Base-by-base conservation (phyloP, 2,888 invertebrate genomes). In the Sesamia inferens region DNA sequence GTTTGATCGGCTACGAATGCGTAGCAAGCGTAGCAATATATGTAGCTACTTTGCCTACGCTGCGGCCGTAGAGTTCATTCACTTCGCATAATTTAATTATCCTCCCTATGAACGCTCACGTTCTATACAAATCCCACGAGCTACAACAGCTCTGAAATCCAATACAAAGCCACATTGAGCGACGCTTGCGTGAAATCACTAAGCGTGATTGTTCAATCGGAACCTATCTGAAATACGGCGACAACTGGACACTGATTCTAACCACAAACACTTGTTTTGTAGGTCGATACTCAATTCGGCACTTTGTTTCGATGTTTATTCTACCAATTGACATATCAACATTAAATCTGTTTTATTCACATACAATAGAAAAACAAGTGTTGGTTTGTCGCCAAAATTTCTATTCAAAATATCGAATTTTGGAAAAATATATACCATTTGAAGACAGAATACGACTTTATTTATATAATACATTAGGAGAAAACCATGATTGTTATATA, bases 201-300 rank as follows among this genome's bases (percentile, higher is more conserved):
- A 31, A 65, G 13, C 74, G 24, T 71, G 64, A 77, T 77, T 82
- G 59, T 14, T 47, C 59, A 64, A 57, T 64, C 39, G n/a, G 24
- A 57, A 64, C 59, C 59, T 59, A 55, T 44, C 66, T 48, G 66
- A 76, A 69, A 70, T 68, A 62, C 48, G 51, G 31, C 24, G 48
- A 51, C 42, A 63, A 31, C 16, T 22, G 48, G 64, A 64, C 55
- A 70, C 24, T 64, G 64, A 51, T 47, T 66, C 48, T 57, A 44
- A 66, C 76, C 82, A 22, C 82, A 82, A n/a, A 64, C 82, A 71
- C 57, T 64, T 74, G 65, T 74, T 71, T 74, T 44, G 22, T n/a
- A 24, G 16, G 22, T 13, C 61, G 48, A 80, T 48, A 79, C 64
- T 59, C 55, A n/a, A 61, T 65, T 72, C 48, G 48, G 48, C 59